phyloP scores from a whole-genome alignment of 2,888 invertebrate species.

The Nephrotoma guestfalica region DNA sequence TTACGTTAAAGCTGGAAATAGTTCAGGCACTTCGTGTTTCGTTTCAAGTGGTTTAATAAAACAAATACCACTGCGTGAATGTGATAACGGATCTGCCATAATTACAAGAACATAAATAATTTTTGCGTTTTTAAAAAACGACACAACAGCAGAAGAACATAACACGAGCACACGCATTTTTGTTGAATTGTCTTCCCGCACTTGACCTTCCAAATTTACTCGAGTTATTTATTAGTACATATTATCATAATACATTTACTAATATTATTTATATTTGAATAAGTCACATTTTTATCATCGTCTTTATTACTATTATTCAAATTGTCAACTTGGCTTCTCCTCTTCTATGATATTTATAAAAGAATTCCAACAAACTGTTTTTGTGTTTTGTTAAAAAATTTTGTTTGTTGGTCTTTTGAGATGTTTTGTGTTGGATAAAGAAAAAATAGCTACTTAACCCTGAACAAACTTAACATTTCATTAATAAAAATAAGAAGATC shows the following conservation, averaged over 20 bases:
- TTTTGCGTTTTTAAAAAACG: too few relatives aligned
- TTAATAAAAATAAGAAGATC: neutral
- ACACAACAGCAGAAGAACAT: too few relatives aligned
- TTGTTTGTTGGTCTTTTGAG: neutral
- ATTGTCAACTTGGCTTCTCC: neutral
- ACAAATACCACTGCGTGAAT: too few relatives aligned
- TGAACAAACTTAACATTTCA: neutral
- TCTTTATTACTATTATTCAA: neutral
- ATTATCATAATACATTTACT: neutral
- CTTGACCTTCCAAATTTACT: conserved; percentile 2
- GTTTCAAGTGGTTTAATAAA: too few relatives aligned
- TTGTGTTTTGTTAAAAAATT: neutral
- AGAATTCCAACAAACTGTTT: neutral
- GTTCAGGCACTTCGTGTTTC: too few relatives aligned
- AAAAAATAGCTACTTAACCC: neutral
- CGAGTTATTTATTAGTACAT: neutral
- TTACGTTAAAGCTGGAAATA: too few relatives aligned
- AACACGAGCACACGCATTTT: too few relatives aligned
- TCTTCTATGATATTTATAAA: neutral
- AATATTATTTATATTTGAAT: neutral
- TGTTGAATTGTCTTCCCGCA: neutral
- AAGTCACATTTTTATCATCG: neutral
- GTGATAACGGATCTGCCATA: too few relatives aligned
- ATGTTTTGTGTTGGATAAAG: neutral
- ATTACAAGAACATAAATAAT: too few relatives aligned